A percentile compares a stretch with the other conserved stretches of the same genome.
These are phyloP conservation scores for Hassar affinis DNA, from an alignment of 2,113 vertebrate species.

Conservation along the genomic window DNA sequence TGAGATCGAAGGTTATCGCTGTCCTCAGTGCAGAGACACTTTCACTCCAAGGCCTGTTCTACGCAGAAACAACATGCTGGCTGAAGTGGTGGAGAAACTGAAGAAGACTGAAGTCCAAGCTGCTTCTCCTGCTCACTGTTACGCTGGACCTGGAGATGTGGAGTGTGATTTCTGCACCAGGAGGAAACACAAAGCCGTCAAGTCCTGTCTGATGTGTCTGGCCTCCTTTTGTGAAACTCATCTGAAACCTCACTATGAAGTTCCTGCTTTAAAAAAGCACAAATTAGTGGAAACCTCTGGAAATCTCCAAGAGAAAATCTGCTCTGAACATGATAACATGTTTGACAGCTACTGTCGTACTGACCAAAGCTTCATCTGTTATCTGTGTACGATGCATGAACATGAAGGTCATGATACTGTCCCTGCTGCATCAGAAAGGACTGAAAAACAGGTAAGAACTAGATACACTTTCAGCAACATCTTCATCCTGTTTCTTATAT, in stretches of 20 bases:
- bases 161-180: constrained; percentile 7
- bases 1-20: background rate
- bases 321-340: background rate
- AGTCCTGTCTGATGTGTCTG: background rate
- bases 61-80: constrained; percentile 8
- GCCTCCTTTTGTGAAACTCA: background rate
- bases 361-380: too few species aligned
- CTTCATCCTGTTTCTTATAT: too few species aligned
- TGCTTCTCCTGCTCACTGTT: background rate
- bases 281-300: background rate
- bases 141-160: background rate
- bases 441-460: too few species aligned
- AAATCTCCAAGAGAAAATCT: constrained; percentile 3
- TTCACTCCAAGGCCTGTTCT: background rate
- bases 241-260: background rate
- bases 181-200: background rate
- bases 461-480: too few species aligned
- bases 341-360: background rate
- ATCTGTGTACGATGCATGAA: too few species aligned
- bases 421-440: too few species aligned
- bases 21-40: constrained; percentile 5
- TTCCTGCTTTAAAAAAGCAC: background rate
- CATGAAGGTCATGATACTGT: too few species aligned
- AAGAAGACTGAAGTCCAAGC: constrained; percentile 1
- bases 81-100: constrained; percentile 10